phyloP scores from a whole-genome alignment of 2,888 invertebrate genomes.

The Cataglyphis rosenhaueri region DNA sequence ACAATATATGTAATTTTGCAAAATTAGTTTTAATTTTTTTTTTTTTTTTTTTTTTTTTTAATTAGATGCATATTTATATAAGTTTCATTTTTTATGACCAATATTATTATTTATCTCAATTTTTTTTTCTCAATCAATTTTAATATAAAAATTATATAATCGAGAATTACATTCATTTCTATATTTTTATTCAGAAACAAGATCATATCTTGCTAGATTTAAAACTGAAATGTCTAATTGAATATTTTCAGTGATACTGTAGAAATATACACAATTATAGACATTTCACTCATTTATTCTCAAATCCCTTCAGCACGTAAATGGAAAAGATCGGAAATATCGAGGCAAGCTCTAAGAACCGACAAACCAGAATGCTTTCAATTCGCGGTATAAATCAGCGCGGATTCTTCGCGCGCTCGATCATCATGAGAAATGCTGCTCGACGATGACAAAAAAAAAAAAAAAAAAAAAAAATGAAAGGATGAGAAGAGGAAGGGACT shows the following conservation, averaged over 20 bases:
- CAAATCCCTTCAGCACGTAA: not conserved
- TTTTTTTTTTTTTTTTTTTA: not conserved
- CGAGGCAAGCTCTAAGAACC: not conserved
- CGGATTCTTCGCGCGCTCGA: constrained; percentile 20
- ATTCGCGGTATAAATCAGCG: constrained; percentile 48
- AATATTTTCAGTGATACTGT: not conserved
- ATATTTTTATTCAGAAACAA: not conserved
- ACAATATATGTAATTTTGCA: not conserved
- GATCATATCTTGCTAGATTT: not conserved
- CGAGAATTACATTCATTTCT: not conserved
- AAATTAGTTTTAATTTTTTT: not conserved
- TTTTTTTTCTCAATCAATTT: not conserved
- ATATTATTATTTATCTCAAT: not conserved
- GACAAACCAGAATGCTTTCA: constrained; percentile 34
- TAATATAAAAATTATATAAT: not conserved
- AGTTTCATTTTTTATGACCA: not conserved
- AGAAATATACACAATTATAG: not conserved
- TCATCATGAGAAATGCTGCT: constrained; percentile 38
- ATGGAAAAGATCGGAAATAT: not conserved
- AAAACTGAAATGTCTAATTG: constrained; percentile 15
- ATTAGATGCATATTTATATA: not conserved
- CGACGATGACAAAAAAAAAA: constrained; percentile 25
- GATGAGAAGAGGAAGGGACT: constrained; percentile 18
- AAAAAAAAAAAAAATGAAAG: not conserved
- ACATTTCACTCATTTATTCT: not conserved